These are phyloP conservation scores for Drosophila nigricruria DNA, from an alignment of 2,888 invertebrate genomes.

Conservation along the genomic window DNA sequence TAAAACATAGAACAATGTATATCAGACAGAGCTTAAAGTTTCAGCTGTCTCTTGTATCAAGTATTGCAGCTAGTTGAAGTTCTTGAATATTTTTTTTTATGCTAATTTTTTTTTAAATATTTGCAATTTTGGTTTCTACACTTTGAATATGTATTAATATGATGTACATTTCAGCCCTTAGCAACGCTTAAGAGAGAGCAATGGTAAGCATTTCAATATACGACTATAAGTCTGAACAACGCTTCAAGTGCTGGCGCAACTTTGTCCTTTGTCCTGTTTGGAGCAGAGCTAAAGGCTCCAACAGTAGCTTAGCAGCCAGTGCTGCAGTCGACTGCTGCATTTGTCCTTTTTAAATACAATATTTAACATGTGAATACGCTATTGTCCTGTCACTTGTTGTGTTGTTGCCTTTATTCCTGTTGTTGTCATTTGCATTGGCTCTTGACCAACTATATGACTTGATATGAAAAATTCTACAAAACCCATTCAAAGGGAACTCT, in stretches of 20 bases:
- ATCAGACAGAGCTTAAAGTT: background rate
- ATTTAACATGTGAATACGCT: conserved; percentile 34
- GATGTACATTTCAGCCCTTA: background rate
- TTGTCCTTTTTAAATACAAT: conserved; percentile 46
- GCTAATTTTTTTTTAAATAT: background rate
- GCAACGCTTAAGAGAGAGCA: background rate
- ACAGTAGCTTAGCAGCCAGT: conserved; percentile 12
- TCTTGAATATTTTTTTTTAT: background rate
- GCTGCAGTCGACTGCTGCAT: conserved; percentile 7
- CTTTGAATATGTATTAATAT: background rate
- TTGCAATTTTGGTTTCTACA: background rate
- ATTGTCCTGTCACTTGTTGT: conserved; percentile 27
- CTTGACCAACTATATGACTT: conserved; percentile 6
- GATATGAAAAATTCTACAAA: conserved; percentile 5
- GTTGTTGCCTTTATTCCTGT: conserved; percentile 20
- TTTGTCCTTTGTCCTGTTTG: background rate
- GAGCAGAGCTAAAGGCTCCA: background rate
- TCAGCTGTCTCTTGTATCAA: background rate
- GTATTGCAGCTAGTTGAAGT: background rate
- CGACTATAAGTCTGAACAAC: background rate
- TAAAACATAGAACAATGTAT: background rate
- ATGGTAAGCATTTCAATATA: background rate
- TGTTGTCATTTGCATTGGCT: conserved; percentile 24
- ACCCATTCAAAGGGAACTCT: conserved; percentile 24
- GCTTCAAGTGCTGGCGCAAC: background rate